These are phyloP conservation scores for Apodemus speciosus DNA, from an alignment of 2,113 vertebrate genomes.

Conservation along the genomic window DNA sequence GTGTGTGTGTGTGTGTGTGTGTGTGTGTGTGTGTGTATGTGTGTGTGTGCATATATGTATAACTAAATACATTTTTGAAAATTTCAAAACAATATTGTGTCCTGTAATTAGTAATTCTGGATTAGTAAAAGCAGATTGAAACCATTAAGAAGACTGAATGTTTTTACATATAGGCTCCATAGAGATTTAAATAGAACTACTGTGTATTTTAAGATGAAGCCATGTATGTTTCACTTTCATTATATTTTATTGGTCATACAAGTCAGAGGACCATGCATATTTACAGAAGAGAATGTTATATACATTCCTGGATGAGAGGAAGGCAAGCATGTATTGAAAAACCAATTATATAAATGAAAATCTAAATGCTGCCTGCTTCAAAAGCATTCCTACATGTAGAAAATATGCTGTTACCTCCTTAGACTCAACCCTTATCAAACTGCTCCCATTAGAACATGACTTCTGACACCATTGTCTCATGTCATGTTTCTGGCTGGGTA, in stretches of 20 bases:
- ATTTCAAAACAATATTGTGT: not conserved
- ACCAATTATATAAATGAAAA: not conserved
- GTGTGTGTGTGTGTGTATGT: no score
- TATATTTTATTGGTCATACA: not conserved
- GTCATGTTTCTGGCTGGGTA: not conserved
- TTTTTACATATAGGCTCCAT: not conserved
- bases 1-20: no score
- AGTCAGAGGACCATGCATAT: not conserved
- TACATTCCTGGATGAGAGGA: not conserved
- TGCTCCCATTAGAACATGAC: not conserved
- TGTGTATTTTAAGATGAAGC: not conserved
- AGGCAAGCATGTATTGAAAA: not conserved
- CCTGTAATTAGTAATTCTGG: not conserved
- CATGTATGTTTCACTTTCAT: not conserved
- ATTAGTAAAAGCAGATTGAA: not conserved
- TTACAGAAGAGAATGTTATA: not conserved
- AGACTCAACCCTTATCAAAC: no score
- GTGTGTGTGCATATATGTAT: fast-evolving
- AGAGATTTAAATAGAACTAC: not conserved
- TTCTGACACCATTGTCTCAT: not conserved
- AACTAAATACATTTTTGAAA: not conserved
- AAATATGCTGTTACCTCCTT: not conserved
- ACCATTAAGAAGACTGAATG: not conserved
- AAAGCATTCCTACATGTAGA: no score
- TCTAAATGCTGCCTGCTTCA: not conserved